A percentile compares a stretch with the other conserved stretches of the same genome.
Conservation (phyloP, 2,797 vertebrate genomes). For the Nyctalus aviator region DNA sequence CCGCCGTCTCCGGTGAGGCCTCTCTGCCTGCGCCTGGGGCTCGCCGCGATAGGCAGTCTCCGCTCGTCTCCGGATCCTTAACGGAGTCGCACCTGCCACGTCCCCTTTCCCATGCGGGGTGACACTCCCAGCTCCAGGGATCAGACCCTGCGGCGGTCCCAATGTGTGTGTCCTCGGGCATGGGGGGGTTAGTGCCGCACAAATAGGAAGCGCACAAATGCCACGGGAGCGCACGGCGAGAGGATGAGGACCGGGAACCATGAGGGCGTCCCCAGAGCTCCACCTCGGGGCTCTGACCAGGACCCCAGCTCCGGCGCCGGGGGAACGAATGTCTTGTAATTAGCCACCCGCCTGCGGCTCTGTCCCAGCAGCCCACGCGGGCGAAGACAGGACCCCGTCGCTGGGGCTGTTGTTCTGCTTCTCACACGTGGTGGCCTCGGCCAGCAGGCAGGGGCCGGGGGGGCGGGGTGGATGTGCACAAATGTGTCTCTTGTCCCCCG, state of each 20-base stretch:
- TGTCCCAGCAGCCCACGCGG: rapidly evolving
- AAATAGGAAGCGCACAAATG: too few species aligned
- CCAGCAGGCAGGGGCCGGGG: neutral
- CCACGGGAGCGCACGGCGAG: neutral
- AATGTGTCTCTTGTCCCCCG: neutral
- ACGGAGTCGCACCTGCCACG: neutral
- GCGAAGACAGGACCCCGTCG: neutral
- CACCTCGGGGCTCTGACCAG: neutral
- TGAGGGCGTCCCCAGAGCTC: too few species aligned
- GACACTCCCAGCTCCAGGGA: too few species aligned
- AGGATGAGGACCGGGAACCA: rapidly evolving
- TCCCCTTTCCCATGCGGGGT: neutral
- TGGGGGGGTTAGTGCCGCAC: neutral
- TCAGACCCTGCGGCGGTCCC: too few species aligned
- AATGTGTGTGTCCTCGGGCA: too few species aligned
- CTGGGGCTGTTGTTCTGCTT: rapidly evolving
- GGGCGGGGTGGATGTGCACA: neutral
- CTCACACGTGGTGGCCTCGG: rapidly evolving
- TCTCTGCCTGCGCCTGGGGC: neutral
- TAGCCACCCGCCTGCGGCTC: neutral
- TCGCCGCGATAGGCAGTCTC: neutral
- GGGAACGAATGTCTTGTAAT: neutral
- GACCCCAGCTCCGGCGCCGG: neutral
- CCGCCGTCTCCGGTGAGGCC: neutral
- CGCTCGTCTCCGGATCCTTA: neutral